A percentile compares a stretch with the other conserved stretches of the same genome.
Conservation (phyloP, 2,888 invertebrate species). For the Seira ritae region DNA sequence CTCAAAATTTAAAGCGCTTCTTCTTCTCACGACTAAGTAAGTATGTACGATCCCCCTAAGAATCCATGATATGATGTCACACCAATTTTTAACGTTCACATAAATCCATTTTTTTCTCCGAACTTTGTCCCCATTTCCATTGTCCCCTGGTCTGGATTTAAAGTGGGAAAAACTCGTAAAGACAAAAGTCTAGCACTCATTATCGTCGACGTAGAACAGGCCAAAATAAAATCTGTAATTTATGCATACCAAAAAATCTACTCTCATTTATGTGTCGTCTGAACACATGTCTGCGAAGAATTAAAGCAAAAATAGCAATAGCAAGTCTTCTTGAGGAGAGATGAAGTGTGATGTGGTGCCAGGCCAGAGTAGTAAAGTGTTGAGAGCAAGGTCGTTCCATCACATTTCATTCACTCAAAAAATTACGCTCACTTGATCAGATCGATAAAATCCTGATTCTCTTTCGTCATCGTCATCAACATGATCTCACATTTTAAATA, state of each 20-base stretch:
- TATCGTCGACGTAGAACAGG: background rate
- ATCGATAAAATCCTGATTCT: background rate
- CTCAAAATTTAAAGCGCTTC: no score
- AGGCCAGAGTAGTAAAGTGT: conserved; percentile 28
- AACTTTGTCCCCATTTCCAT: conserved; percentile 4
- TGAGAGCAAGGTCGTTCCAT: conserved; percentile 51
- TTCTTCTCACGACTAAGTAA: no score
- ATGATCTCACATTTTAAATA: background rate
- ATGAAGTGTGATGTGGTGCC: conserved; percentile 35
- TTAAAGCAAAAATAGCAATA: background rate
- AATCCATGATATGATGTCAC: background rate
- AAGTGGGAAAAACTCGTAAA: conserved; percentile 17
- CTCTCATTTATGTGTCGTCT: background rate
- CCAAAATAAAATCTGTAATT: conserved; percentile 13
- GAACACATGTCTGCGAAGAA: background rate
- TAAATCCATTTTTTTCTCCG: background rate
- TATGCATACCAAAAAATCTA: background rate
- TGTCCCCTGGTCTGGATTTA: background rate
- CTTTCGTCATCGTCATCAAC: conserved; percentile 1
- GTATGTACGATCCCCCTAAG: no score
- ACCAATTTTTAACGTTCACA: background rate
- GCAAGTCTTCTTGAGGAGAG: conserved; percentile 25
- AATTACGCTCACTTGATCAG: conserved; percentile 1
- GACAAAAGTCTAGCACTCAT: background rate
- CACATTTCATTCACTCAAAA: conserved; percentile 48